A percentile compares a stretch with the other conserved stretches of the same genome.
Conservation (phyloP, 1,140 invertebrate species). For the Pseudomyrmex sp. region DNA sequence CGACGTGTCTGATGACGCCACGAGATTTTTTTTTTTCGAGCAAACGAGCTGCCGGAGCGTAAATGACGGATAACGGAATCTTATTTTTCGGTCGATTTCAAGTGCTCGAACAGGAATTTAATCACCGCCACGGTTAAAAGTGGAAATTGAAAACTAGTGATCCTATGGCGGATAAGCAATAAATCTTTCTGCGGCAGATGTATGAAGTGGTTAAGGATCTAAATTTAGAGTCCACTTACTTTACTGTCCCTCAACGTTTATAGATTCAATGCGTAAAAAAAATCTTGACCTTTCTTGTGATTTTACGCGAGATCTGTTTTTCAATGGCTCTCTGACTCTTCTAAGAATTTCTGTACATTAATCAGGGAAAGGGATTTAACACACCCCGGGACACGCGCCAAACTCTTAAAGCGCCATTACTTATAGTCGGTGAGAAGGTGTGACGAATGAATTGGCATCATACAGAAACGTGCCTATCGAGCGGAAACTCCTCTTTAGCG, state of each 20-base stretch:
- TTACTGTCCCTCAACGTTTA: neutral
- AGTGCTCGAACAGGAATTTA: constrained; percentile 40
- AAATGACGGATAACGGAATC: constrained; percentile 46
- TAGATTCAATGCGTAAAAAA: constrained; percentile 1
- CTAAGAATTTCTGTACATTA: too few species aligned
- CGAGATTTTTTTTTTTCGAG: neutral
- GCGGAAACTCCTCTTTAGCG: constrained; percentile 13
- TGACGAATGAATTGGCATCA: constrained; percentile 42
- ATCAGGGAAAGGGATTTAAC: constrained; percentile 2
- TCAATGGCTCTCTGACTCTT: too few species aligned
- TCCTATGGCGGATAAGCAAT: neutral
- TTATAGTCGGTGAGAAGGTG: constrained; percentile 8
- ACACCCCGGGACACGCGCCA: constrained; percentile 32
- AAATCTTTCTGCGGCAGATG: constrained; percentile 28
- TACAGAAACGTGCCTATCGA: neutral
- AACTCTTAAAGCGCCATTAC: constrained; percentile 27
- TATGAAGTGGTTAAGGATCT: neutral
- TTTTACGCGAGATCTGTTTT: too few species aligned
- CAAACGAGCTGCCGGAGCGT: constrained; percentile 36
- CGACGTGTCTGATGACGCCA: neutral
- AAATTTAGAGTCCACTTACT: neutral
- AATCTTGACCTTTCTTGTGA: neutral
- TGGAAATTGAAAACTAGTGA: constrained; percentile 41
- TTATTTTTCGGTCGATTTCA: constrained; percentile 59
- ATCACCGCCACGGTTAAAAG: constrained; percentile 21